phyloP scores from a whole-genome alignment of 2,113 vertebrate species.

The Lepus timidus region DNA sequence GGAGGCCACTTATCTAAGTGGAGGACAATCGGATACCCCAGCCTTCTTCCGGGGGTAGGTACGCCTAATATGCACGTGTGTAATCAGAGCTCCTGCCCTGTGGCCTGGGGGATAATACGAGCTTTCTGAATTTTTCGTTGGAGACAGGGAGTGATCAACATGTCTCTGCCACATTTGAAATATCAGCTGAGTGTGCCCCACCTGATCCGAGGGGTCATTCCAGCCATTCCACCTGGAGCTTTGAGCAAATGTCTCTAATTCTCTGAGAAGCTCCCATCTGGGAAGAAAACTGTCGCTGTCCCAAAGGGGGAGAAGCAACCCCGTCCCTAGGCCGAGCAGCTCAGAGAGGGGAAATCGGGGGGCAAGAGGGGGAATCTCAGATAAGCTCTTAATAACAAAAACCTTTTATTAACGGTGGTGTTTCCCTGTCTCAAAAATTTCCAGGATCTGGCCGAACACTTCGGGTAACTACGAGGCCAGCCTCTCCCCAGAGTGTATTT shows the following conservation, averaged over 20 bases:
- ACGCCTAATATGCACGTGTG: neutral
- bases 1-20: too few relatives aligned
- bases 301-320: neutral
- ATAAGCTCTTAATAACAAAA: conserved; percentile 13
- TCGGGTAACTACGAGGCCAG: conserved; percentile 25
- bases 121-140: conserved; percentile 2
- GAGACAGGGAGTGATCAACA: neutral
- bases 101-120: neutral
- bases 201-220: neutral
- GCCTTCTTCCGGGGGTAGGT: neutral
- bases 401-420: neutral
- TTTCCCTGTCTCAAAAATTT: neutral
- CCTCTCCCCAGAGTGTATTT: conserved; percentile 42
- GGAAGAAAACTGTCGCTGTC: conserved; percentile 17
- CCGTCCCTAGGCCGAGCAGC: neutral
- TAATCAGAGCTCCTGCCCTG: neutral
- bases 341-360: neutral
- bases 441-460: conserved; percentile 26
- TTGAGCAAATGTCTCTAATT: neutral
- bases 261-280: conserved; percentile 13
- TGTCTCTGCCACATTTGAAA: conserved; percentile 45
- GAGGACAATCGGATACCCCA: neutral
- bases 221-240: neutral
- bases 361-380: neutral
- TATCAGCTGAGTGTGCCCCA: neutral